These are phyloP conservation scores for Saccopteryx leptura DNA, from an alignment of 2,113 vertebrate species.

Conservation along the genomic window DNA sequence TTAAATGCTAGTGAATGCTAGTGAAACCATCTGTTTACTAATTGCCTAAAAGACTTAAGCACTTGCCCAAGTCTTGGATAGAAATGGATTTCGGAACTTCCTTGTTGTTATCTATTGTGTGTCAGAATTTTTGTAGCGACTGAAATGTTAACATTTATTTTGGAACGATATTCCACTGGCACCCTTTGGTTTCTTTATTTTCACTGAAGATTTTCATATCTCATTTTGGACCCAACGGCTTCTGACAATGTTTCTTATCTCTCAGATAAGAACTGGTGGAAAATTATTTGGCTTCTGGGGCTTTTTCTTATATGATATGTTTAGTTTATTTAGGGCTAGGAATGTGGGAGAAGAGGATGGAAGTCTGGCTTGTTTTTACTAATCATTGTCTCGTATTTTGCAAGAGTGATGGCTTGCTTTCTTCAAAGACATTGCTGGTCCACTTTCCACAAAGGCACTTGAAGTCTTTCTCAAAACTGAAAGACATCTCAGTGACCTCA, in stretches of 20 bases:
- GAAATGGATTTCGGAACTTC: conserved; percentile 68
- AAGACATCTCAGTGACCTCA: conserved; percentile 51
- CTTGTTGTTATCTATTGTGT: conserved; percentile 59
- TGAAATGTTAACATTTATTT: conserved; percentile 65
- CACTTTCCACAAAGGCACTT: conserved; percentile 60
- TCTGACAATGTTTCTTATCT: conserved; percentile 64
- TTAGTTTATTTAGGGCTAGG: conserved; percentile 53
- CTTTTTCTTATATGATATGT: conserved; percentile 23
- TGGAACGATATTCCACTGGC: conserved; percentile 60
- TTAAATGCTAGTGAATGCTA: conserved; percentile 33
- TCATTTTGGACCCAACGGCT: conserved; percentile 43
- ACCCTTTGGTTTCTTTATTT: conserved; percentile 69
- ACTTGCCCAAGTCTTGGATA: conserved; percentile 46
- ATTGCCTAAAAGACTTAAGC: conserved; percentile 57
- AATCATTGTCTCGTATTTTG: conserved; percentile 61
- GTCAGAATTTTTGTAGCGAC: conserved; percentile 69
- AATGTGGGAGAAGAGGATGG: conserved; percentile 50
- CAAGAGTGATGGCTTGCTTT: conserved; percentile 61
- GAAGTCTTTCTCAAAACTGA: conserved; percentile 56
- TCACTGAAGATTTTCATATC: conserved; percentile 70
- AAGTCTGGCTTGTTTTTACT: conserved; percentile 54
- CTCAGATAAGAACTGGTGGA: conserved; percentile 58
- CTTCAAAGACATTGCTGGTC: conserved; percentile 66
- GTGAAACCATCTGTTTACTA: conserved; percentile 64
- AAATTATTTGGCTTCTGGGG: conserved; percentile 58